Conservation (phyloP, 2,797 vertebrate genomes). For the Morelia viridis region DNA sequence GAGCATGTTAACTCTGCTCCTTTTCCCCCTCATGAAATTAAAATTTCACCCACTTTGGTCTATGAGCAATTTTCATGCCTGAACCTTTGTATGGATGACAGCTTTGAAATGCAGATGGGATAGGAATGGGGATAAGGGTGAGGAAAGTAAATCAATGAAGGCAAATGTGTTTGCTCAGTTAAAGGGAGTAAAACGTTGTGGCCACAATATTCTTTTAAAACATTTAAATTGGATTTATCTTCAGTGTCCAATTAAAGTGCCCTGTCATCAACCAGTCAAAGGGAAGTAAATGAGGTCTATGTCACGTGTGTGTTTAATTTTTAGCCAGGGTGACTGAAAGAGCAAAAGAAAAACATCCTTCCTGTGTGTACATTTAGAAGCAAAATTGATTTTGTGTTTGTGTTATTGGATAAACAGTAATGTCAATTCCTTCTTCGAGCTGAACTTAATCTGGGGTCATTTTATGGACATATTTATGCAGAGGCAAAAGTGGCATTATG, state of each 20-base stretch:
- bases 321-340: constrained; percentile 30
- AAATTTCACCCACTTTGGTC: constrained; percentile 27
- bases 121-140: neutral
- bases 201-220: constrained; percentile 31
- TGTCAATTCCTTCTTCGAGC: no score
- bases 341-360: constrained; percentile 12
- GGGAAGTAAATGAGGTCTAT: constrained; percentile 31
- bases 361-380: constrained; percentile 42
- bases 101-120: neutral
- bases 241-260: constrained; percentile 45
- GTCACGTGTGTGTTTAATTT: constrained; percentile 47
- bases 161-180: constrained; percentile 36
- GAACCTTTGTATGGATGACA: neutral
- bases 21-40: constrained; percentile 43
- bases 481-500: no score
- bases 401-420: neutral
- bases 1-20: constrained; percentile 23
- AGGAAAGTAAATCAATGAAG: neutral
- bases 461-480: no score
- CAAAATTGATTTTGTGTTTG: constrained; percentile 20
- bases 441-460: no score
- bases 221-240: constrained; percentile 59
- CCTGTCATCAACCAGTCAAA: constrained; percentile 25
- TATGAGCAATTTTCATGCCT: neutral
- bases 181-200: constrained; percentile 37